Percentiles rank a stretch among this genome's conserved stretches.
These are phyloP conservation scores for Agonopterix arenella DNA, from an alignment of 2,888 invertebrate species.

Conservation along the genomic window DNA sequence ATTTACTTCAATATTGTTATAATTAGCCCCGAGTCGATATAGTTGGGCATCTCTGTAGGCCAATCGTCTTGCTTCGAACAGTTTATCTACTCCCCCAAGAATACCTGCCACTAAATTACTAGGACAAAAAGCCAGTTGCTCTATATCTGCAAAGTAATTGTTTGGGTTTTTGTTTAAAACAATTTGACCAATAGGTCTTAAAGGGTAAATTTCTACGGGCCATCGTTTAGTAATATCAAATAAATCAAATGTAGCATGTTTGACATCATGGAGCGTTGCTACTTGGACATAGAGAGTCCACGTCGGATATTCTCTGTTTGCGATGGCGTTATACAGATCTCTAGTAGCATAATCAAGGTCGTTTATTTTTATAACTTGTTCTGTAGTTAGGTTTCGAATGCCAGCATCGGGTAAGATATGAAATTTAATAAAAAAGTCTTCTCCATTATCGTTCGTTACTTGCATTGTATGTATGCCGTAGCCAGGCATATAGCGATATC, in stretches of 20 bases:
- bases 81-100: conserved; percentile 90
- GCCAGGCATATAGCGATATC: conserved; percentile 91
- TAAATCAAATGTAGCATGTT: conserved; percentile 85
- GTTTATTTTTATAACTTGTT: conserved; percentile 77
- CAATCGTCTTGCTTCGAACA: conserved; percentile 88
- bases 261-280: conserved; percentile 56
- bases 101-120: conserved; percentile 91
- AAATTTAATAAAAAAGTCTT: conserved; percentile 88
- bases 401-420: conserved; percentile 92
- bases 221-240: conserved; percentile 93
- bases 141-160: conserved; percentile 93
- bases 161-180: conserved; percentile 88
- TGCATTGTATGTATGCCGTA: conserved; percentile 94
- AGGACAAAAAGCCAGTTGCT: conserved; percentile 91
- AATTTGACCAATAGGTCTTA: conserved; percentile 87
- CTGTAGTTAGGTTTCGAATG: conserved; percentile 81
- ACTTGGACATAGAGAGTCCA: conserved; percentile 63
- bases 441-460: conserved; percentile 82
- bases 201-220: conserved; percentile 84
- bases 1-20: conserved; percentile 14
- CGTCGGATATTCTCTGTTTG: conserved; percentile 71
- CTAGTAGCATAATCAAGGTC: conserved; percentile 90
- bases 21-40: conserved; percentile 16
- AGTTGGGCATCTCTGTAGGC: conserved; percentile 20
- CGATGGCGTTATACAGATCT: conserved; percentile 91